Evolutionary conservation across 2,113 vertebrate genomes (phyloP), one percentile per base, ranked within the genome.

Genomic region (Emydura subglobosa): DNA sequence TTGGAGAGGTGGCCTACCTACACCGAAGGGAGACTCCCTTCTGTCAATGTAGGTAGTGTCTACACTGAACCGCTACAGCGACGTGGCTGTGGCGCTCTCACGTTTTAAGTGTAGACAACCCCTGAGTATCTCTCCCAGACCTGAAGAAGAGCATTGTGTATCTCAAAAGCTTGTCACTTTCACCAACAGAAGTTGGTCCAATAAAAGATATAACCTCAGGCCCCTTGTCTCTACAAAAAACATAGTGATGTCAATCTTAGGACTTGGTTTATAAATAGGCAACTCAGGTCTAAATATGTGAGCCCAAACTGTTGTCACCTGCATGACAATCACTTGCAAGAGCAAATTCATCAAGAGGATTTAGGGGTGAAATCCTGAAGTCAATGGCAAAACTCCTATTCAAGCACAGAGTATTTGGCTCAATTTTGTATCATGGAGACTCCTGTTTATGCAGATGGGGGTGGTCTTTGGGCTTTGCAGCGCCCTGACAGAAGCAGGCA

Each of bases 311-410:
- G 34, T 4, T 82, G 80, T 74, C 88, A 82, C 68, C 54, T 25
- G 57, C 25, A 1, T 0, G 0, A 14, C 34, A 0, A 0, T 3
- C 72, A 53, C 61, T 65, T 65, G 31, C 31, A 65, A 31, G 7
- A 65, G 34, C 31, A 65, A 65, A 65, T 34, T 65, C 31, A 65
- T 65, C 31, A 65, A 17, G 34, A 65, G 61, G 16, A 65, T 65
- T 34, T 65, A 34, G 61, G 14, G 6, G 29, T 65, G 16, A 65
- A 65, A 34, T n/a, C 61, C 31, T 34, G 31, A 65, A 34, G 13
- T 21, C 76, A 3, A 0, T 49, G 86, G 86, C 82, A 11, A 57
- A 39, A 27, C 39, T 21, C 50, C 7, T 7, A 17, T n/a, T 39
- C 65, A 72, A 22, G 21, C 65, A 72, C 65, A 39, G 17, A 39